These are phyloP conservation scores for Thera obeliscata DNA, from an alignment of 2,888 invertebrate species.

Conservation along the genomic window DNA sequence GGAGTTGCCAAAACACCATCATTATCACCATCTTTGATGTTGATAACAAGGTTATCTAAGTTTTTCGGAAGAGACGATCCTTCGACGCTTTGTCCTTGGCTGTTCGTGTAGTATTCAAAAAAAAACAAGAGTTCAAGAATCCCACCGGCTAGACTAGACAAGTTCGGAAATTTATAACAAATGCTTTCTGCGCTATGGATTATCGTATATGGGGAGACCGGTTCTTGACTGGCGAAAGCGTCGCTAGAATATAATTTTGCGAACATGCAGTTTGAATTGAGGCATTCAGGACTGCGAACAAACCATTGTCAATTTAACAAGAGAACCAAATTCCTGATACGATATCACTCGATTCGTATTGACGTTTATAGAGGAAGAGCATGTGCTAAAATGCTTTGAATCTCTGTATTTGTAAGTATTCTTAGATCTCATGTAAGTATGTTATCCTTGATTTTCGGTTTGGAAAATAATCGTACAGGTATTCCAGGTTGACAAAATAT, in stretches of 20 bases:
- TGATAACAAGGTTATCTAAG: too few relatives aligned
- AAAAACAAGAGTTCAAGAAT: conserved; percentile 19
- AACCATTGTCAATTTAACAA: neutral
- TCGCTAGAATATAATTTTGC: conserved; percentile 30
- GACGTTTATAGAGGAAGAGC: neutral
- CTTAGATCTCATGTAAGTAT: neutral
- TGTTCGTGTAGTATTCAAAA: neutral
- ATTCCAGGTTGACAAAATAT: neutral
- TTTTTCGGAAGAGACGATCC: neutral
- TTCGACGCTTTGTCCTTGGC: neutral
- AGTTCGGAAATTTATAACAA: conserved; percentile 24
- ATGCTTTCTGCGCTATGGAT: conserved; percentile 37
- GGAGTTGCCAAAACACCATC: too few relatives aligned
- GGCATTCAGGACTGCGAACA: neutral
- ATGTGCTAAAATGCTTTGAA: neutral
- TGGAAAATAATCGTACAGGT: too few relatives aligned
- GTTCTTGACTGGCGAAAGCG: conserved; percentile 52
- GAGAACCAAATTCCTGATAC: neutral
- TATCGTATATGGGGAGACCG: conserved; percentile 48
- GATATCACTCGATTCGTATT: neutral
- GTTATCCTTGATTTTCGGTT: neutral
- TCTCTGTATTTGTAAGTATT: neutral
- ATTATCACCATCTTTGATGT: too few relatives aligned
- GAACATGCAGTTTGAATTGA: conserved; percentile 15
- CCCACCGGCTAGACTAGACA: conserved; percentile 32